These are phyloP conservation scores for Saccostrea echinata DNA, from an alignment of 1,140 invertebrate species.

Conservation along the genomic window DNA sequence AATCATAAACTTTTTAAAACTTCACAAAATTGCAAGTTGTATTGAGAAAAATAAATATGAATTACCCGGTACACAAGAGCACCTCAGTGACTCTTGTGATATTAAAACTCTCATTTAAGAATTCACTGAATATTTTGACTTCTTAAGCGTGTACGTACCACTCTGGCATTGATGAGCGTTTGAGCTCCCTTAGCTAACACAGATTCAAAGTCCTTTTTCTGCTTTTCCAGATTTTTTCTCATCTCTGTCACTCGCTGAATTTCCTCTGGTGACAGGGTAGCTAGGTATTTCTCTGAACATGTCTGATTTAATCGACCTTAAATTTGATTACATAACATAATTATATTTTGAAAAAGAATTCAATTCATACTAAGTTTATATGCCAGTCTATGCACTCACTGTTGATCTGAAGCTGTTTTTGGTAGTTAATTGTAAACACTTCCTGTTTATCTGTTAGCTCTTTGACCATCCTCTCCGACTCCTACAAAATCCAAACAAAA, in stretches of 20 bases:
- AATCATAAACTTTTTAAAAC: too few relatives aligned
- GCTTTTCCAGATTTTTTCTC: slow-evolving; percentile 81
- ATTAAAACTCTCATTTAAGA: too few relatives aligned
- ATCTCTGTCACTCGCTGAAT: neutral
- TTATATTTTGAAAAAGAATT: too few relatives aligned
- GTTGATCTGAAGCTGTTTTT: slow-evolving; percentile 87
- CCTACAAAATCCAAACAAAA: slow-evolving; percentile 56
- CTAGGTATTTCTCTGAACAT: neutral
- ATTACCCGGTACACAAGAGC: too few relatives aligned
- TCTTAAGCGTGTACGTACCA: neutral
- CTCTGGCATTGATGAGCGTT: slow-evolving; percentile 58
- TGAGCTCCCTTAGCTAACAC: slow-evolving; percentile 84
- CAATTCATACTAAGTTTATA: neutral
- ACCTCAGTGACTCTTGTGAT: too few relatives aligned
- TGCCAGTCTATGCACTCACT: neutral
- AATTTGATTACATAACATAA: too few relatives aligned
- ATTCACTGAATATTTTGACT: too few relatives aligned
- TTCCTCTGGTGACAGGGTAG: neutral
- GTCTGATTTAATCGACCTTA: slow-evolving; percentile 6
- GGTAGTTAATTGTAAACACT: slow-evolving; percentile 91
- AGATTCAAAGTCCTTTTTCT: slow-evolving; percentile 85
- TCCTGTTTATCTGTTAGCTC: slow-evolving; percentile 89
- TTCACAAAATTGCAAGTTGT: too few relatives aligned
- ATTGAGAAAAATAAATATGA: too few relatives aligned
- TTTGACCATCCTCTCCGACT: slow-evolving; percentile 67